Evolutionary conservation across 2,797 vertebrate genomes (phyloP).

Genomic region (Tinamus major): DNA sequence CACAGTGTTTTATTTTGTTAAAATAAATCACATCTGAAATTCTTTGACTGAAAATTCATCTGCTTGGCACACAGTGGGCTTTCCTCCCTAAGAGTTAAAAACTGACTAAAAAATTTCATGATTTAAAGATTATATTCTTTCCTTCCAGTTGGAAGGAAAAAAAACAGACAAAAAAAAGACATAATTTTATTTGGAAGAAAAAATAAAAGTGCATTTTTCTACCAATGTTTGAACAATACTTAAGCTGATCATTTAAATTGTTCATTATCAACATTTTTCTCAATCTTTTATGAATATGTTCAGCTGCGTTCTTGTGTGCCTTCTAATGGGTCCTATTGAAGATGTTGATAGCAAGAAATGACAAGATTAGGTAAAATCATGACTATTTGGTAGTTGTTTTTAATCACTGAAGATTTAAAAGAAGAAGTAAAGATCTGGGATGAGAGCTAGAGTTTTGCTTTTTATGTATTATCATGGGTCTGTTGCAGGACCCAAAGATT

Average conservation of each 20-base stretch:
- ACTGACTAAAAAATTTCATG: background rate
- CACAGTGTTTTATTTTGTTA: constrained; percentile 45
- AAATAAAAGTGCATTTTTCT: background rate
- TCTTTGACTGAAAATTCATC: constrained; percentile 29
- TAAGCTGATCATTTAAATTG: background rate
- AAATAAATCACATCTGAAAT: constrained; percentile 56
- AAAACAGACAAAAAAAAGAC: background rate
- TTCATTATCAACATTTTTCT: background rate
- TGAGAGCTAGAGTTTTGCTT: background rate
- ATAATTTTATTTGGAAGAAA: background rate
- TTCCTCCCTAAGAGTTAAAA: constrained; percentile 40
- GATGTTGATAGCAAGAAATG: background rate
- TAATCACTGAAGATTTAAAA: background rate
- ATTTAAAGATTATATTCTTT: constrained; percentile 56
- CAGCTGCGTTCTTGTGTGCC: background rate
- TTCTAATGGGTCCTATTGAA: background rate
- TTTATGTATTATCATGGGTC: background rate
- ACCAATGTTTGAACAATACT: background rate
- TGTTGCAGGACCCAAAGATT: background rate
- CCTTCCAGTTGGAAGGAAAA: background rate
- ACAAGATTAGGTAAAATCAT: background rate
- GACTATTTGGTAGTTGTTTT: background rate
- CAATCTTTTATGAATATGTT: background rate
- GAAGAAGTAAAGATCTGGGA: background rate
- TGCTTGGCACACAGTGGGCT: constrained; percentile 26